phyloP scores from a whole-genome alignment of 2,113 vertebrate species.

The Cryptomyrus ogoouensis region DNA sequence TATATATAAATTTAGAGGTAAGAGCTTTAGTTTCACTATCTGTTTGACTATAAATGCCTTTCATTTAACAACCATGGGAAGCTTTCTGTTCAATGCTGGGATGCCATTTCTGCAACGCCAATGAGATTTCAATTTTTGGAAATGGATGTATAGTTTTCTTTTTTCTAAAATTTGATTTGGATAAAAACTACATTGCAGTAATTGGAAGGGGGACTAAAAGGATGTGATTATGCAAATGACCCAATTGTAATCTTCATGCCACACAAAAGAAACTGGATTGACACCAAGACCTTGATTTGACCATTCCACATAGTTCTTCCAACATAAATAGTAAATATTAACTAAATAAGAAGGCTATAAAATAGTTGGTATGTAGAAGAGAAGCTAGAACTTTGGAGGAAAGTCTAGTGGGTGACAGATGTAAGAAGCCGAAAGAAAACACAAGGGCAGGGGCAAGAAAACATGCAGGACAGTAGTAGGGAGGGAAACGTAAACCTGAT shows the following conservation, averaged over 20 bases:
- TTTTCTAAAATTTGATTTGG: not conserved
- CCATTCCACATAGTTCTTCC: not conserved
- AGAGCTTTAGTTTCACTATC: not conserved
- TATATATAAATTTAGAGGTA: not conserved
- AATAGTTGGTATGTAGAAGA: not conserved
- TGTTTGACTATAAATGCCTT: not conserved
- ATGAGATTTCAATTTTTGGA: not conserved
- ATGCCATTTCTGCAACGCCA: not conserved
- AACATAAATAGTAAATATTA: not conserved
- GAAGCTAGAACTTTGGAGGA: not conserved
- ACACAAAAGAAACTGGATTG: not conserved
- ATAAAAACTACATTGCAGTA: not conserved
- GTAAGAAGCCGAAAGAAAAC: not conserved
- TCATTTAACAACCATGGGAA: not conserved
- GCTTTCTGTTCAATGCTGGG: not conserved
- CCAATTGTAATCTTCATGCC: too few relatives aligned
- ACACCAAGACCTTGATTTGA: not conserved
- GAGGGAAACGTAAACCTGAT: not conserved
- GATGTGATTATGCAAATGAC: not conserved
- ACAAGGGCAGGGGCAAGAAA: not conserved
- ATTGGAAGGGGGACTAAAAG: not conserved
- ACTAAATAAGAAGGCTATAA: not conserved
- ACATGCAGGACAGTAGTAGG: not conserved
- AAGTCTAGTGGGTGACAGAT: not conserved
- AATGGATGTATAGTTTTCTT: not conserved